phyloP scores from a whole-genome alignment of 2,113 vertebrate genomes.

The Phaetusa simplex region DNA sequence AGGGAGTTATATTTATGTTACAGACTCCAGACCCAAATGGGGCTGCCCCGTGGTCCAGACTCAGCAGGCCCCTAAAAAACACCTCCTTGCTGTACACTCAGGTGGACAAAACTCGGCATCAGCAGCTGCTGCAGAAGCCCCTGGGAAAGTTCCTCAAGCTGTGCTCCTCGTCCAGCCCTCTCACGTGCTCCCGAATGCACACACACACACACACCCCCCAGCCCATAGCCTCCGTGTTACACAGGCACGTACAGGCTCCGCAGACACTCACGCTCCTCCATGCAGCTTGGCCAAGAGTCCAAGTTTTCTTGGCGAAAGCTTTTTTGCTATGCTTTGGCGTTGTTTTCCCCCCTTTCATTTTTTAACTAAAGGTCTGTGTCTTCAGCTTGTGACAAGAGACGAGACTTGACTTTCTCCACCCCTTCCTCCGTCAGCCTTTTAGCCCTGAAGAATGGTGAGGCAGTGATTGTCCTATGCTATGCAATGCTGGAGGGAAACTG shows the following conservation, averaged over 20 bases:
- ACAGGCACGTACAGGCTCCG: not conserved
- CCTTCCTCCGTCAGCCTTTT: conserved; percentile 59
- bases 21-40: not conserved
- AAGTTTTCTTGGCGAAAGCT: not conserved
- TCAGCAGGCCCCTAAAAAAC: not conserved
- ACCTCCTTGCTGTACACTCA: not conserved
- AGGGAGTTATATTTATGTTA: not conserved
- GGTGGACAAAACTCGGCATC: not conserved
- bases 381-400: not conserved
- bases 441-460: conserved; percentile 41
- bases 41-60: not conserved
- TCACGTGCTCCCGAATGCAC: not conserved
- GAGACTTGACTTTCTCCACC: not conserved
- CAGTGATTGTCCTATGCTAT: conserved; percentile 67
- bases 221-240: not conserved
- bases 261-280: accelerated
- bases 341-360: not conserved
- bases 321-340: not conserved
- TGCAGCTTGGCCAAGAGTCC: not conserved
- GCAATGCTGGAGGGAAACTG: conserved; percentile 68
- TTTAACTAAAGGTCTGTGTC: not conserved
- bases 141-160: not conserved
- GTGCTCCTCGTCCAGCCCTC: not conserved
- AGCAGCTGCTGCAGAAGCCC: not conserved
- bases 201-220: no score